Base-by-base conservation (phyloP, 2,797 vertebrate genomes). In the Atherinosoma microstoma region DNA sequence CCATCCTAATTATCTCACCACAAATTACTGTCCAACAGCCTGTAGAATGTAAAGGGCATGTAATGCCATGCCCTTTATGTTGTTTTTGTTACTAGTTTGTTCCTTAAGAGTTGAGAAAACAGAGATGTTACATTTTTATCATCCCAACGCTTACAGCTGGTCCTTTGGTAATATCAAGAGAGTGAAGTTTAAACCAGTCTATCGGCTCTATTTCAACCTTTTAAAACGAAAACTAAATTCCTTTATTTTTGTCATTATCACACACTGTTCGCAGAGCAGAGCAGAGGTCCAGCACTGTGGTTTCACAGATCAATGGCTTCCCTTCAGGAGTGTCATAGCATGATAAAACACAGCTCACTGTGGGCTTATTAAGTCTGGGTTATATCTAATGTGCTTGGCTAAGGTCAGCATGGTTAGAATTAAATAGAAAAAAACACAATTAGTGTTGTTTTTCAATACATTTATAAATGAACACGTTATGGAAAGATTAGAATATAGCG, bases 261-360 rank as follows among this genome's bases (percentile, higher is more conserved):
- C 71, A 67, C 65, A 58, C 13, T 56, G 71, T 73, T 82, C 75
- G 59, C 63, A 60, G 74, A 78, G 70, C 58, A 69, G 72, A 76
- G 76, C 68, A 47, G 76, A 70, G 66, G 69, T 86, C 63, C 73
- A 74, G 80, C 83, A 75, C 70, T 34, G 73, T 80, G 84, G 71
- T 87, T 86, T 87, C 78, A 87, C 82, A 85, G 84, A 90, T 90
- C 87, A 89, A 78, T 84, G 69, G 76, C 70, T 65, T 72, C 79
- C 83, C 67, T 84, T 75, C 73, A 65, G 84, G 63, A 73, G 53
- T 16, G 67, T 87, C 85, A 75, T 53, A 64, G 72, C 76, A 87
- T 88, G 79, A 84, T 87, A 86, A 89, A 89, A 80, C 66, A 54
- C 73, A 71, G 59, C 73, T 66, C 67, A 27, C 75, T 70, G 71